Evolutionary conservation across 2,888 invertebrate species (phyloP).

Genomic region (Metalampra italica): DNA sequence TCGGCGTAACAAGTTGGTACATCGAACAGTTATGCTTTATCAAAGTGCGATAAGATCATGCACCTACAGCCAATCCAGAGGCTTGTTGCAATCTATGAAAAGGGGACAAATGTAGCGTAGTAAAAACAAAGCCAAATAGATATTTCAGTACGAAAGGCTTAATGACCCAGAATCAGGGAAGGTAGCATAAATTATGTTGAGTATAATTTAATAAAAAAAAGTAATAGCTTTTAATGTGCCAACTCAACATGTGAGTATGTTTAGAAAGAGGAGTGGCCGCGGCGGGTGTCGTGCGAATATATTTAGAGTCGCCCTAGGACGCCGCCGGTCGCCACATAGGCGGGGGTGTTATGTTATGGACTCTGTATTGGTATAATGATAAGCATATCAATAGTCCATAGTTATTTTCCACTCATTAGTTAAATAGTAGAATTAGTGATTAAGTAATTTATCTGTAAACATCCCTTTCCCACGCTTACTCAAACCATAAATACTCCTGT

Average conservation of each 20-base stretch:
- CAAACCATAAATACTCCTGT: too few relatives aligned
- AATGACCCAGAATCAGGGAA: background rate
- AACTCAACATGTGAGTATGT: slow-evolving; percentile 33
- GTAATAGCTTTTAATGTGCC: background rate
- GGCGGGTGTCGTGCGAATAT: slow-evolving; percentile 47
- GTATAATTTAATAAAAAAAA: background rate
- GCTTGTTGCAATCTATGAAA: slow-evolving; percentile 36
- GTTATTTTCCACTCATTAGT: too few relatives aligned
- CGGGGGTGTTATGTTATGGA: background rate
- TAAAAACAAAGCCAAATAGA: background rate
- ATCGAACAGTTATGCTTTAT: slow-evolving; percentile 54
- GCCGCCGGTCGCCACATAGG: slow-evolving; percentile 4
- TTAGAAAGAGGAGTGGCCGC: slow-evolving; percentile 43
- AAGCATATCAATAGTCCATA: too few relatives aligned
- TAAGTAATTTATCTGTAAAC: too few relatives aligned
- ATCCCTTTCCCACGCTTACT: too few relatives aligned
- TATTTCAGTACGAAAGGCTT: background rate
- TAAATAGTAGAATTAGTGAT: too few relatives aligned
- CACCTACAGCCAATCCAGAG: slow-evolving; percentile 43
- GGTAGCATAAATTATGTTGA: background rate
- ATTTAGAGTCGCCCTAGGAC: slow-evolving; percentile 39
- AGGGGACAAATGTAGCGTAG: slow-evolving; percentile 22
- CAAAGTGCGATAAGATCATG: slow-evolving; percentile 64
- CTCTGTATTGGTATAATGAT: too few relatives aligned
- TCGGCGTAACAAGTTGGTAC: slow-evolving; percentile 32